Conservation (phyloP, 92 coral and sea anemone genomes). For the Anthopleura xanthogrammica region DNA sequence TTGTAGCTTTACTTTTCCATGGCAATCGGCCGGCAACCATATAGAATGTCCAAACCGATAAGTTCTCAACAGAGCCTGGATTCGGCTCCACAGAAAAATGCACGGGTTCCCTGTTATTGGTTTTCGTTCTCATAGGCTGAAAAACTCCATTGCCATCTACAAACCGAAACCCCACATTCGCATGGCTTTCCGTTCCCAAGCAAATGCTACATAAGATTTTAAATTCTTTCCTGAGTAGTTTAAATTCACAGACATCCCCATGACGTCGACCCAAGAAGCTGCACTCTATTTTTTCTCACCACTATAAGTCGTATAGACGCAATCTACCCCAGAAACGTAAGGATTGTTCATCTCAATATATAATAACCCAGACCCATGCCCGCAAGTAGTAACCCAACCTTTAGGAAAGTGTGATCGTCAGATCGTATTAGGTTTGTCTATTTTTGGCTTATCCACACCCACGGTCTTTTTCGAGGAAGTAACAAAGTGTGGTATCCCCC, state of each 20-base stretch:
- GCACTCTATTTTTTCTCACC: not conserved
- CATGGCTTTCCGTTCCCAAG: not conserved
- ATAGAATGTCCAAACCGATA: not conserved
- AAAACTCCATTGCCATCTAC: not conserved
- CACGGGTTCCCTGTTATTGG: not conserved
- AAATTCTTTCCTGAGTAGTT: not conserved
- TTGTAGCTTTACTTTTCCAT: not conserved
- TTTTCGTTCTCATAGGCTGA: not conserved
- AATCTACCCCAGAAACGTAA: not conserved
- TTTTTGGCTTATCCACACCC: too few species aligned
- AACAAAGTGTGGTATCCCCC: too few species aligned
- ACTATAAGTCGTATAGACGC: not conserved
- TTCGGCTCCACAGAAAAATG: not conserved
- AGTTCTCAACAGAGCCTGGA: not conserved
- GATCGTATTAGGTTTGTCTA: too few species aligned
- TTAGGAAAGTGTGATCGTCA: too few species aligned
- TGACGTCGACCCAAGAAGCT: not conserved
- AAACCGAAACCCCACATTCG: not conserved
- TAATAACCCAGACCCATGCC: too few species aligned
- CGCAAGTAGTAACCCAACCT: too few species aligned
- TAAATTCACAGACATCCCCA: not conserved
- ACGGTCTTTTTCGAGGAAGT: too few species aligned
- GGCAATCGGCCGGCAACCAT: not conserved
- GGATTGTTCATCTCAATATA: not conserved
- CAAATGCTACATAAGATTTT: not conserved